Evolutionary conservation across 2,888 invertebrate genomes (phyloP), one percentile per base, ranked within the genome.

Genomic region (Bellardia pandia): DNA sequence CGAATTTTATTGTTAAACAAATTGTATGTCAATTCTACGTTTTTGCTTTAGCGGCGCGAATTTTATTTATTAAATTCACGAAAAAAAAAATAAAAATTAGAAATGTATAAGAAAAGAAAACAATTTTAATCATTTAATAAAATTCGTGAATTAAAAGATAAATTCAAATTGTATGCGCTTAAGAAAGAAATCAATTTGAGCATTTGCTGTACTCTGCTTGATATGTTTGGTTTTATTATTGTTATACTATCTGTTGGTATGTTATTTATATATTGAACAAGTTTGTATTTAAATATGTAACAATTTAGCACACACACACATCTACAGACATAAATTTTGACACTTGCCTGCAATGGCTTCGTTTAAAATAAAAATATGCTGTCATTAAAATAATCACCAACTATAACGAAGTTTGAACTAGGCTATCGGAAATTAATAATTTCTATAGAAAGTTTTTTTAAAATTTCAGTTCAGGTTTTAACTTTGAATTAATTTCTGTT

Each of bases 301-400:
- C 80, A 86, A 87, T 85, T 87, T 78, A 78, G 85, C 72, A 69
- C 77, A 23, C 23, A 51, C 45, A 45, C 45, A 9, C 72, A 69
- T 74, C 1, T 2, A 51, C n/a, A n/a, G n/a, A 85, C 87, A 84
- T 81, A 81, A 81, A 85, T 84, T 87, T 85, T 87, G 84, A 87
- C 84, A 84, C 86, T 87, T 87, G 84, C 85, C 81, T 81, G 81
- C 74, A 81, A 66, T 74, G 66, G 48, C 16, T 74, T 81, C 66
- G 11, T 58, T 40, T 74, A 66, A 69, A 48, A 74, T 51, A 53
- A 6, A 71, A 64, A 33, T n/a, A 66, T 58, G 58, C 58, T 68
- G 74, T 71, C 69, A 76, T 83, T 83, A 76, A 83, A 83, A 56
- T 83, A 71, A 76, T 83, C 62, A 53, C 82, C 23, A 45, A 74